Base-by-base conservation (phyloP, 1,140 invertebrate genomes). In the Ganaspis sp. region DNA sequence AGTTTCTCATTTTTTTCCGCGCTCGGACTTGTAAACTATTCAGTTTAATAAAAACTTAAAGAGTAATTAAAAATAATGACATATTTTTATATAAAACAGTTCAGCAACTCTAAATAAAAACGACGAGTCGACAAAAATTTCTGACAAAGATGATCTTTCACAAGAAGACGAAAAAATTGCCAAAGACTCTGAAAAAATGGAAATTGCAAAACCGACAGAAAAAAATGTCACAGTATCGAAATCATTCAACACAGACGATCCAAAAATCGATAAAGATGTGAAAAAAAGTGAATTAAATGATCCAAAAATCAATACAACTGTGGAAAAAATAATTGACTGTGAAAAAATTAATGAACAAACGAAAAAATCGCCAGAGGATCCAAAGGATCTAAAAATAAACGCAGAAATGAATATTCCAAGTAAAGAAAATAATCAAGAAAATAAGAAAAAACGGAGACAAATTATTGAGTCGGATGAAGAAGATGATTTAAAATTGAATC, bases 401-500 rank as follows among this genome's bases (percentile, higher is more conserved):
- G n/a, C n/a, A n/a, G n/a, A n/a, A n/a, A n/a, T n/a, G n/a, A n/a
- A n/a, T n/a, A n/a, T n/a, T n/a, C n/a, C n/a, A n/a, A n/a, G n/a
- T n/a, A n/a, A n/a, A n/a, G n/a, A n/a, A n/a, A n/a, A n/a, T n/a
- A n/a, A n/a, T n/a, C n/a, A n/a, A n/a, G n/a, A n/a, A n/a, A n/a
- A n/a, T n/a, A n/a, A n/a, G n/a, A n/a, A n/a, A n/a, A n/a, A n/a
- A n/a, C n/a, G n/a, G n/a, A n/a, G n/a, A n/a, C n/a, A n/a, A n/a
- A n/a, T n/a, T n/a, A 79, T 75, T 19, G 4, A 42, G 6, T 58
- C 45, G 19, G 69, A 73, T n/a, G 26, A 54, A 58, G 40, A 72
- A 38, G 23, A 71, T 58, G 49, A 69, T 58, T 42, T 70, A 71
- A 42, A 72, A 45, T 69, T 54, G 53, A 17, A 34, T 8, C 70